phyloP scores from a whole-genome alignment of 1,140 invertebrate species.

The Brachionus asplanchnoidis region DNA sequence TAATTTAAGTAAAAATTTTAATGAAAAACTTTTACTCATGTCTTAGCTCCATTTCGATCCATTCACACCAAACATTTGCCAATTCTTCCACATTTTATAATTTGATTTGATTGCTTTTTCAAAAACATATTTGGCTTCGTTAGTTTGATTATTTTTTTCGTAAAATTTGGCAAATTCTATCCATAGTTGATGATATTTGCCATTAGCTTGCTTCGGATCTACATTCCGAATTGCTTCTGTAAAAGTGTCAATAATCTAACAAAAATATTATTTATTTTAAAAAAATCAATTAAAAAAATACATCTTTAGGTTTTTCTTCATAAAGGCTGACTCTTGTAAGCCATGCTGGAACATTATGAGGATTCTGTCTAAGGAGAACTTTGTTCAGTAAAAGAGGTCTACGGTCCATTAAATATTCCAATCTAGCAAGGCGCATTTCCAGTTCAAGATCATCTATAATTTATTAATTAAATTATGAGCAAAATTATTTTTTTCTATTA shows the following conservation, averaged over 20 bases:
- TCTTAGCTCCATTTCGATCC: constrained; percentile 95
- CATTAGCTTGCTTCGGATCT: constrained; percentile 88
- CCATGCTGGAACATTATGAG: constrained; percentile 98
- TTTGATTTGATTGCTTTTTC: constrained; percentile 86
- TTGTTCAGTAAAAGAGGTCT: constrained; percentile 81
- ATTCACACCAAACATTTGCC: constrained; percentile 95
- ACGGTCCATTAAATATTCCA: constrained; percentile 91
- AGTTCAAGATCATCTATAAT: constrained; percentile 79
- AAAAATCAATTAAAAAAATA: constrained; percentile 47
- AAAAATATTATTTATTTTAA: background rate
- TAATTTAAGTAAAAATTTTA: constrained; percentile 39
- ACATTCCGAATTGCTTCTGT: constrained; percentile 97
- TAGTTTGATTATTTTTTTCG: constrained; percentile 82
- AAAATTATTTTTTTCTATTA: background rate
- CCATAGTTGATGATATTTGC: constrained; percentile 89
- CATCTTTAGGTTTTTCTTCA: constrained; percentile 83
- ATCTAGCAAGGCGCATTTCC: constrained; percentile 77
- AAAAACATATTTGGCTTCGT: constrained; percentile 78
- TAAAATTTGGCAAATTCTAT: constrained; percentile 97
- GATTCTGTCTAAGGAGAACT: constrained; percentile 93
- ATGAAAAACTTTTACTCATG: constrained; percentile 66
- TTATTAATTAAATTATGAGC: no score
- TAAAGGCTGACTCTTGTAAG: constrained; percentile 89
- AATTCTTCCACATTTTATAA: constrained; percentile 92
- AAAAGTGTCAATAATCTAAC: constrained; percentile 84